These are phyloP conservation scores for Lepus townsendii DNA, from an alignment of 2,797 vertebrate species.

Conservation along the genomic window DNA sequence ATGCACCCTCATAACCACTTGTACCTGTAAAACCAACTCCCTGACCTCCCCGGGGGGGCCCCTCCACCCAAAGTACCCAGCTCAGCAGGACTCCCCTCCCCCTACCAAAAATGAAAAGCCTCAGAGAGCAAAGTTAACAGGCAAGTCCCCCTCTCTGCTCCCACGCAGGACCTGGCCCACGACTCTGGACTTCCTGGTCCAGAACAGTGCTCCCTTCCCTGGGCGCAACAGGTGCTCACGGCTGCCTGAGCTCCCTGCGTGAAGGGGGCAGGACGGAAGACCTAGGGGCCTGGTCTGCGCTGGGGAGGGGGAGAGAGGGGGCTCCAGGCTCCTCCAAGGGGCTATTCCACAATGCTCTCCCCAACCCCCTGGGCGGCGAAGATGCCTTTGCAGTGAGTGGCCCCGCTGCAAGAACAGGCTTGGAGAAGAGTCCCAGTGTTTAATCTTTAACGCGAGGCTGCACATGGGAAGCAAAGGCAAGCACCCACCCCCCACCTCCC, in stretches of 20 bases:
- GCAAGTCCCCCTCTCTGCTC: not conserved
- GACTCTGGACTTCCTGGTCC: slow-evolving; percentile 63
- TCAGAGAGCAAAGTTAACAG: not conserved
- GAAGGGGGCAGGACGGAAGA: not conserved
- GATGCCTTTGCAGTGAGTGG: slow-evolving; percentile 84
- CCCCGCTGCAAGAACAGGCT: slow-evolving; percentile 65
- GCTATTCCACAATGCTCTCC: slow-evolving; percentile 2
- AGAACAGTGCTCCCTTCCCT: slow-evolving; percentile 56
- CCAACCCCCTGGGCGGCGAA: slow-evolving; percentile 62
- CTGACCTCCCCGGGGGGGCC: not conserved
- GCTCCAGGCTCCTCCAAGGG: slow-evolving; percentile 33
- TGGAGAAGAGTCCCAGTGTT: slow-evolving; percentile 77
- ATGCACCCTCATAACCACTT: not conserved
- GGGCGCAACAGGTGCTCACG: slow-evolving; percentile 71
- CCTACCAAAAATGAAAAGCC: slow-evolving; percentile 20
- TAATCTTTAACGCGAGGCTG: slow-evolving; percentile 80
- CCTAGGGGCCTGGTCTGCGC: not conserved
- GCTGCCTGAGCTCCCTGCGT: not conserved
- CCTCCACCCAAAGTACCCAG: slow-evolving; percentile 36
- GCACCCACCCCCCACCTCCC: not conserved
- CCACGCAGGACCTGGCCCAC: not conserved
- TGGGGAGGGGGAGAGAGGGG: not conserved
- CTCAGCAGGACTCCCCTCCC: not conserved
- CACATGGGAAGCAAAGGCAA: slow-evolving; percentile 70
- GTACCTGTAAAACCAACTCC: slow-evolving; percentile 21